phyloP scores from a whole-genome alignment of 2,113 vertebrate species.

The Cyphomyrus plagiostoma region DNA sequence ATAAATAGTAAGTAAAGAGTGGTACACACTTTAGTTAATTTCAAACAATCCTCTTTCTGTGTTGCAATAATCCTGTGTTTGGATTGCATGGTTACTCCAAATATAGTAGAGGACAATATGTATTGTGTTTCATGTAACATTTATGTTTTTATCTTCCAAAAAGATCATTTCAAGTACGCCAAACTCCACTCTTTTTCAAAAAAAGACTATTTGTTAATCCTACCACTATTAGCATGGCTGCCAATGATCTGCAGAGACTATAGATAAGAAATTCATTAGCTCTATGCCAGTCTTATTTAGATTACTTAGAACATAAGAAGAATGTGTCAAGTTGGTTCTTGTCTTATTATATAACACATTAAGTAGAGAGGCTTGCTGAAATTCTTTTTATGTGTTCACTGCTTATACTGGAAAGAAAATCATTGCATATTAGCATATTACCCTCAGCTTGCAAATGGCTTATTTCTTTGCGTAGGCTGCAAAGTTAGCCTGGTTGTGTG shows the following conservation, averaged over 20 bases:
- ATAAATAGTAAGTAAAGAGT: neutral
- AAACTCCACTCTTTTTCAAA: neutral
- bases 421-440: neutral
- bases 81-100: neutral
- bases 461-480: neutral
- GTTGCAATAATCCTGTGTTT: neutral
- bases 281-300: neutral
- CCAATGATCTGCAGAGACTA: neutral
- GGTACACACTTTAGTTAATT: neutral
- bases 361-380: neutral
- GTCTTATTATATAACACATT: neutral
- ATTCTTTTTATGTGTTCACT: neutral
- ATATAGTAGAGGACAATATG: neutral
- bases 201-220: neutral
- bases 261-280: neutral
- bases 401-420: neutral
- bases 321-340: neutral
- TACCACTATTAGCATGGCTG: neutral
- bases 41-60: neutral
- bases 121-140: neutral
- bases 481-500: neutral
- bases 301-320: neutral
- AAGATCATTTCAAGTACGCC: neutral
- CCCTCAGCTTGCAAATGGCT: neutral
- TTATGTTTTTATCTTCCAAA: neutral